Evolutionary conservation across 2,113 vertebrate species (phyloP), one percentile per base, ranked within the genome.

Genomic region (Heterotis niloticus): DNA sequence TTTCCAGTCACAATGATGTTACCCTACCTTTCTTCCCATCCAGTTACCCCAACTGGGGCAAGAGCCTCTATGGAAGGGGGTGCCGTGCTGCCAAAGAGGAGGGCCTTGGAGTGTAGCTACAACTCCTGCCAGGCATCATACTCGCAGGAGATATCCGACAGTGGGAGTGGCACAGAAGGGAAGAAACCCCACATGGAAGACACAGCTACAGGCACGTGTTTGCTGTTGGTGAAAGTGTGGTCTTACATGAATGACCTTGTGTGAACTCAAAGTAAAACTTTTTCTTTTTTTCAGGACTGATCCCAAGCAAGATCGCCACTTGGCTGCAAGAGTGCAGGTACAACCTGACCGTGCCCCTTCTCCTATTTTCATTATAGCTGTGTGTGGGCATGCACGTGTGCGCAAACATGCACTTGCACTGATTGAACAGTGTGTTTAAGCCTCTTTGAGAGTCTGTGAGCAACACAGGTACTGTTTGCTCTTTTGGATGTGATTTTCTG

Each of bases 291-390:
- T 73, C 34, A 98, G 97, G 94, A 79, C 88, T 82, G 76, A 91
- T 94, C 78, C 94, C 96, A 44, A 95, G 93, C 88, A 96, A 96
- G 88, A 97, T 99, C 85, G 91, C 93, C 79, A 96, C 92, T 92
- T 99, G 96, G 97, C 93, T 99, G 76, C 94, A 92, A 85, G 95
- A 96, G 81, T 98, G 96, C 92, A 95, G 96, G 96, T 98, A 93
- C 84, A 91, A 16, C 59, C 13, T 20, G 59, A 62, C 13, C 18
- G 12, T 12, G 10, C 13, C 1, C 59, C 12, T 20, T 20, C 59
- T 62, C 59, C 13, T n/a, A n/a, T 54, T 52, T 57, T 23, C 23
- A 11, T 51, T 73, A 12, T 54, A 18, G 52, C 12, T 72, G 68
- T 64, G 64, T 11, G 64, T 64, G 10, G 16, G 13, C 9, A 20